phyloP scores from a whole-genome alignment of 1,140 invertebrate species.

The Theocolax elegans region DNA sequence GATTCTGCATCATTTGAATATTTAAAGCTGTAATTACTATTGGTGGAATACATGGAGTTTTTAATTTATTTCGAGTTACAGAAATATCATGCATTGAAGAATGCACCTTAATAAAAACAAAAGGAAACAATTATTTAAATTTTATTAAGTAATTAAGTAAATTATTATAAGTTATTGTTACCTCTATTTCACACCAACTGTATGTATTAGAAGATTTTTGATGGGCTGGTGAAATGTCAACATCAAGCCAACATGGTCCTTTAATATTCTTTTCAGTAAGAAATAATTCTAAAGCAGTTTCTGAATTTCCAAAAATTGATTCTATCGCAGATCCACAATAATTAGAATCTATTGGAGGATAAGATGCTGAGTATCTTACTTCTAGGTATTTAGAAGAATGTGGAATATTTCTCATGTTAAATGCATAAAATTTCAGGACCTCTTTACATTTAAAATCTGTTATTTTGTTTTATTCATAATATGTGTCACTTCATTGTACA shows the following conservation, averaged over 20 bases:
- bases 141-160: slow-evolving; percentile 15
- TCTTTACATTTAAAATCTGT: too few relatives aligned
- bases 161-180: too few relatives aligned
- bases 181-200: slow-evolving; percentile 91
- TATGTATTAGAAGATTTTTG: slow-evolving; percentile 65
- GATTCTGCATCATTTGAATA: slow-evolving; percentile 80
- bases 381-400: slow-evolving; percentile 89
- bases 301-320: slow-evolving; percentile 88
- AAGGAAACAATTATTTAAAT: slow-evolving; percentile 3
- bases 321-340: slow-evolving; percentile 56
- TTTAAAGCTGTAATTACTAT: slow-evolving; percentile 82
- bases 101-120: slow-evolving; percentile 58
- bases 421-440: slow-evolving; percentile 87
- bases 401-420: slow-evolving; percentile 85
- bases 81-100: slow-evolving; percentile 71
- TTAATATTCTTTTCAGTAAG: slow-evolving; percentile 91
- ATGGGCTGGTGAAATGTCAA: slow-evolving; percentile 76
- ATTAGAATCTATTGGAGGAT: slow-evolving; percentile 56
- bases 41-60: slow-evolving; percentile 75
- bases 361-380: slow-evolving; percentile 72
- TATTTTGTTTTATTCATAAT: too few relatives aligned
- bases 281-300: slow-evolving; percentile 87
- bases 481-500: too few relatives aligned
- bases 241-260: slow-evolving; percentile 94
- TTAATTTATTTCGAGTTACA: slow-evolving; percentile 65